These are phyloP conservation scores for Haliaeetus leucogaster DNA, from an alignment of 2,113 vertebrate genomes.

Conservation along the genomic window DNA sequence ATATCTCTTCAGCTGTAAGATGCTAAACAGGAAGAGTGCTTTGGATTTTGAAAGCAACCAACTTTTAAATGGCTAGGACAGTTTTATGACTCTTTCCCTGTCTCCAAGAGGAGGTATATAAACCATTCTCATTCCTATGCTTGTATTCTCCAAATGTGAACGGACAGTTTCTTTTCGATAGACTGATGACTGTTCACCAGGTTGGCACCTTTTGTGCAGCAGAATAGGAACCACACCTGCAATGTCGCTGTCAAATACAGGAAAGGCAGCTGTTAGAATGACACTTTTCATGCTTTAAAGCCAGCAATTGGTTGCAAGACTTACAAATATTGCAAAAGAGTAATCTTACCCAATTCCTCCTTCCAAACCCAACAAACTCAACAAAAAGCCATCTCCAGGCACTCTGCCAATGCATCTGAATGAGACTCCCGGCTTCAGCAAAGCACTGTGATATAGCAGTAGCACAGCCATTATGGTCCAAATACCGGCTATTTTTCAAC, in stretches of 20 bases:
- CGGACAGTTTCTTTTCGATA: slow-evolving; percentile 3
- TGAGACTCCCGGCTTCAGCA: neutral
- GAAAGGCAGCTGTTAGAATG: slow-evolving; percentile 53
- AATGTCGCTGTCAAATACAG: slow-evolving; percentile 19
- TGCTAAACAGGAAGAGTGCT: slow-evolving; percentile 31
- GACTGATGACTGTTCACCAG: slow-evolving; percentile 28
- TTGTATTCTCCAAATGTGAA: slow-evolving; percentile 31
- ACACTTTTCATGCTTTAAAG: slow-evolving; percentile 48
- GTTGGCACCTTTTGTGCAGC: slow-evolving; percentile 36
- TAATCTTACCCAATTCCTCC: slow-evolving; percentile 41
- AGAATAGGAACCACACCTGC: slow-evolving; percentile 49
- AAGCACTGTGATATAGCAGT: neutral
- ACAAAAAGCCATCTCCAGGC: slow-evolving; percentile 4
- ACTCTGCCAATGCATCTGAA: slow-evolving; percentile 7
- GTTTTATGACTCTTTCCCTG: slow-evolving; percentile 48
- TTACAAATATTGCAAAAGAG: slow-evolving; percentile 40
- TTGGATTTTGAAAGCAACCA: slow-evolving; percentile 55
- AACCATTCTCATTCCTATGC: neutral
- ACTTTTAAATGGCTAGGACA: slow-evolving; percentile 41
- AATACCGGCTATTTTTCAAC: slow-evolving; percentile 40
- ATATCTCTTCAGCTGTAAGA: slow-evolving; percentile 50
- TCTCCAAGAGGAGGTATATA: slow-evolving; percentile 49
- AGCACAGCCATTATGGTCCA: slow-evolving; percentile 35
- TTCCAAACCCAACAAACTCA: slow-evolving; percentile 17
- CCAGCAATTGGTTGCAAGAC: neutral